Percentiles rank a stretch among this genome's conserved stretches.
phyloP scores from a whole-genome alignment of 1,140 invertebrate species.

The Prorops nasuta region DNA sequence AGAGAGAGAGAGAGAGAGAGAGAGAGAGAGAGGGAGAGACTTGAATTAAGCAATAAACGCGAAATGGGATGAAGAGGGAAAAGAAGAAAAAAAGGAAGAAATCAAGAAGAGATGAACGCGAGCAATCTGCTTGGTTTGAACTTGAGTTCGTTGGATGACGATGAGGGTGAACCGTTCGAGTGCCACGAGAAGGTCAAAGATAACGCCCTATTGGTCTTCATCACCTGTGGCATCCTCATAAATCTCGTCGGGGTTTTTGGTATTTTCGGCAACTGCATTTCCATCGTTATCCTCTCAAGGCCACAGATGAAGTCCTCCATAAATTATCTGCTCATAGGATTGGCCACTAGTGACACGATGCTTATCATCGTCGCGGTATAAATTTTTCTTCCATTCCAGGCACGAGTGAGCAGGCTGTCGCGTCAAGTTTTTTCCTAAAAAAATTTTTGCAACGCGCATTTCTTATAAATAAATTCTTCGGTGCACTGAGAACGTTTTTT shows the following conservation, averaged over 20 bases:
- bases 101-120: no score
- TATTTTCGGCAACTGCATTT: conserved; percentile 84
- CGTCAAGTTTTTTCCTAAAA: no score
- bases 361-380: conserved; percentile 76
- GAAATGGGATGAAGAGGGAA: conserved; percentile 2
- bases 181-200: conserved; percentile 53
- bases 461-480: no score
- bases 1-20: conserved; percentile 1
- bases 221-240: conserved; percentile 80
- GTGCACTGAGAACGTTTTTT: no score
- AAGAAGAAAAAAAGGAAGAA: no score
- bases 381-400: conserved; percentile 14
- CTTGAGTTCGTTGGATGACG: no score
- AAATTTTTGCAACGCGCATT: no score
- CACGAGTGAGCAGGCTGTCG: no score
- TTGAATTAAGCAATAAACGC: no score
- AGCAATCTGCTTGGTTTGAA: no score
- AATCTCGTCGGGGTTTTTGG: conserved; percentile 81
- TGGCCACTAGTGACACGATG: conserved; percentile 88
- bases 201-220: conserved; percentile 70
- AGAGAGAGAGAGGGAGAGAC: not conserved
- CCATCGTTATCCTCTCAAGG: conserved; percentile 85
- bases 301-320: conserved; percentile 94
- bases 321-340: conserved; percentile 86
- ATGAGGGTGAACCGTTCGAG: conserved; percentile 22